Evolutionary conservation across 2,888 invertebrate species (phyloP).

Genomic region (Allygus modestus): DNA sequence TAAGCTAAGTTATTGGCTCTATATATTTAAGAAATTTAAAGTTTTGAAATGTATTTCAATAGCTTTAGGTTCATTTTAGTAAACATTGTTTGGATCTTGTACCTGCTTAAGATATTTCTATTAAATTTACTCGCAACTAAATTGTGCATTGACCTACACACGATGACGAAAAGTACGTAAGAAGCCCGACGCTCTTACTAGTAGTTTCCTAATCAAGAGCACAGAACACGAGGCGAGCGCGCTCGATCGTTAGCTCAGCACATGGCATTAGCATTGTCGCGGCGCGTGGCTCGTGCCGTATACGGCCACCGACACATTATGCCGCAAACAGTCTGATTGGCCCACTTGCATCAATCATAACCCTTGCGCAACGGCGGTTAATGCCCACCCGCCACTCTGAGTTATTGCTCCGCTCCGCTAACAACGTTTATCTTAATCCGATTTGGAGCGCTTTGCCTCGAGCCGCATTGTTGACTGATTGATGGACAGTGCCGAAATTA

Average conservation of each 20-base stretch:
- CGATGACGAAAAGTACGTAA: no score
- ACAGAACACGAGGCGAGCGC: no score
- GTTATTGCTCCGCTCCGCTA: slow-evolving; percentile 2
- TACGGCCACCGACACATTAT: slow-evolving; percentile 25
- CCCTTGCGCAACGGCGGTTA: not conserved
- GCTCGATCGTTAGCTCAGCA: slow-evolving; percentile 12
- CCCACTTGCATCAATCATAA: slow-evolving; percentile 35
- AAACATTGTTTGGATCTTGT: no score
- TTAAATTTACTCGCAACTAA: no score
- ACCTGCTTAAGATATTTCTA: no score
- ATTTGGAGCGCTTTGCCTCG: slow-evolving; percentile 10
- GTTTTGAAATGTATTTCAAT: no score
- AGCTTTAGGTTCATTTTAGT: no score
- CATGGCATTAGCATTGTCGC: slow-evolving; percentile 15
- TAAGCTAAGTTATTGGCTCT: no score
- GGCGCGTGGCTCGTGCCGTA: slow-evolving; percentile 21
- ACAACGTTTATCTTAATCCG: slow-evolving; percentile 32
- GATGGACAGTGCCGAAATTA: slow-evolving; percentile 5
- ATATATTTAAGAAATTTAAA: no score
- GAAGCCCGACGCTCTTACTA: no score
- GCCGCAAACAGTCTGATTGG: slow-evolving; percentile 2
- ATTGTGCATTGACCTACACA: no score
- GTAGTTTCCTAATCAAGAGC: no score
- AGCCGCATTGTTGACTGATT: slow-evolving; percentile 25
- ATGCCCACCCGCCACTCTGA: slow-evolving; percentile 27